Evolutionary conservation across 2,113 vertebrate genomes (phyloP).

Genomic region (Guaruba guarouba): DNA sequence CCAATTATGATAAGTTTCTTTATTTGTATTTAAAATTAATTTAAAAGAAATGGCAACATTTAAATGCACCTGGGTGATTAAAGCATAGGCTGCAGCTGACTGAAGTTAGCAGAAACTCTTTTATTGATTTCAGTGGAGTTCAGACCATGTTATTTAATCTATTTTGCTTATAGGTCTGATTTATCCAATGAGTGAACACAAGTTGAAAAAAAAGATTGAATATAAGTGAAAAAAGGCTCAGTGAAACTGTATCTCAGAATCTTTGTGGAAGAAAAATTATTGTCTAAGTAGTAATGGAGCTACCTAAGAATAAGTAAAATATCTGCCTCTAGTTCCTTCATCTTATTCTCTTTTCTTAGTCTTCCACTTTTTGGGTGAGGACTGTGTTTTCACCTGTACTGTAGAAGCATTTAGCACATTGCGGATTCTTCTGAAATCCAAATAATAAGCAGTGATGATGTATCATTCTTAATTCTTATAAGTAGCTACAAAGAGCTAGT

Average conservation of each 20-base stretch:
- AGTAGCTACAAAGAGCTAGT: neutral
- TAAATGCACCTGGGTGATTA: constrained; percentile 1
- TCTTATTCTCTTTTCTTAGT: neutral
- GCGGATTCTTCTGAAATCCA: neutral
- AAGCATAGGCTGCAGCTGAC: neutral
- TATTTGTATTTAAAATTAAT: constrained; percentile 18
- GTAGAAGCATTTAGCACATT: neutral
- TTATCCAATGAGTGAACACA: constrained; percentile 5
- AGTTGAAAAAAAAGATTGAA: neutral
- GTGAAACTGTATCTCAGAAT: neutral
- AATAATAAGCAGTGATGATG: neutral
- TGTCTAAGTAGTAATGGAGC: neutral
- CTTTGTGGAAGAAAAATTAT: neutral
- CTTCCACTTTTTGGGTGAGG: neutral
- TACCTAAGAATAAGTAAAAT: neutral
- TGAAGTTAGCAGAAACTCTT: constrained; percentile 12
- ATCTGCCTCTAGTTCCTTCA: neutral
- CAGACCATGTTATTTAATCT: constrained; percentile 37
- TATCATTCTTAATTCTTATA: neutral
- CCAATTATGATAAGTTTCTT: neutral
- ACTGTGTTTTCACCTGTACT: neutral
- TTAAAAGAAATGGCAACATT: constrained; percentile 5
- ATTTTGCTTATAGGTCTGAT: constrained; percentile 32
- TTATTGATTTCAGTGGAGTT: constrained; percentile 25
- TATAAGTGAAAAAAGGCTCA: neutral